Evolutionary conservation across 2,888 invertebrate species (phyloP).

Genomic region (Ophion costatus): DNA sequence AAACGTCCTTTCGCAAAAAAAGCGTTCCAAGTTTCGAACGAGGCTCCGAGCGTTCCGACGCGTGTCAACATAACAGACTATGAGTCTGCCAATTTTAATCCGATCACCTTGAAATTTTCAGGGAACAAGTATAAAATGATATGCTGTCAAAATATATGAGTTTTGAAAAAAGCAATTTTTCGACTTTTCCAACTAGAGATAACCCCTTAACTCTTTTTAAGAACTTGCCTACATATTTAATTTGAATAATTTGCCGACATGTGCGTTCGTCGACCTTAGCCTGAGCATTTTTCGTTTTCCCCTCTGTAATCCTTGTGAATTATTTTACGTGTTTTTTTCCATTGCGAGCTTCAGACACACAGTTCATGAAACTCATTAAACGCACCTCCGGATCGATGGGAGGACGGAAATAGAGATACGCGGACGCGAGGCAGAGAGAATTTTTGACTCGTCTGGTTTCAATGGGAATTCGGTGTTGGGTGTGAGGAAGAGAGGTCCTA

Average conservation of each 20-base stretch:
- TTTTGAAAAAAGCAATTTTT: too few relatives aligned
- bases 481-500: constrained; percentile 29
- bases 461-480: constrained; percentile 31
- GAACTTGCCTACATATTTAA: too few relatives aligned
- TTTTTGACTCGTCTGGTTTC: constrained; percentile 56
- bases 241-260: not conserved
- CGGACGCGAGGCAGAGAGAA: constrained; percentile 36
- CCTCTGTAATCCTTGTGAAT: constrained; percentile 29
- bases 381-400: constrained; percentile 40
- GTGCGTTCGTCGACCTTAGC: not conserved
- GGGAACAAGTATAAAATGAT: too few relatives aligned
- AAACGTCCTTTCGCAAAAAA: too few relatives aligned
- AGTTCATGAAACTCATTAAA: constrained; percentile 60
- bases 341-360: constrained; percentile 26
- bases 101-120: too few relatives aligned
- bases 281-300: not conserved
- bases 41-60: too few relatives aligned
- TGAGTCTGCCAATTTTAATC: too few relatives aligned
- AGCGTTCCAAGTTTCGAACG: too few relatives aligned
- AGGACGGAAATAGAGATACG: constrained; percentile 37
- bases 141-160: too few relatives aligned
- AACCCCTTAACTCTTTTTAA: too few relatives aligned
- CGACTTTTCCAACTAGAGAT: too few relatives aligned
- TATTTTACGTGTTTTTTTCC: constrained; percentile 16
- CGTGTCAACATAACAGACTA: too few relatives aligned